A percentile compares a stretch with the other conserved stretches of the same genome.
Evolutionary conservation across 2,797 vertebrate genomes (phyloP).

Genomic region (Scleropages formosus): DNA sequence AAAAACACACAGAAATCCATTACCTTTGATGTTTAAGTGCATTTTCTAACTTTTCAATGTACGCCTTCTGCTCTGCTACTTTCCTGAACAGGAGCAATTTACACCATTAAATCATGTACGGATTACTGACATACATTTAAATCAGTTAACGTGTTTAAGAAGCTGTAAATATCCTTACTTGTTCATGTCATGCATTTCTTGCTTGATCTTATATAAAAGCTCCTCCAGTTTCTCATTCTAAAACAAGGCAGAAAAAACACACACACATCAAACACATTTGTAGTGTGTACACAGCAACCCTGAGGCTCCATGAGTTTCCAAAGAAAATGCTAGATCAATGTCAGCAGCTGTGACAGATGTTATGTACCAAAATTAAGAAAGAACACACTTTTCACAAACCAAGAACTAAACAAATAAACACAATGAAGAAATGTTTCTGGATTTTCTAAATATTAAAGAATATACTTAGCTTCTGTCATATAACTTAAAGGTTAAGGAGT

Average conservation of each 20-base stretch:
- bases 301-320: background rate
- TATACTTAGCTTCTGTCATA: no score
- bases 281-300: background rate
- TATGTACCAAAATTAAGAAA: background rate
- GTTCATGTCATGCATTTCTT: constrained; percentile 74
- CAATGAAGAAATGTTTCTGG: no score
- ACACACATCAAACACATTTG: background rate
- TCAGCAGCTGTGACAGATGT: background rate
- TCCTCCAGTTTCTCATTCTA: constrained; percentile 81
- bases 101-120: background rate
- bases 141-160: background rate
- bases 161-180: constrained; percentile 60
- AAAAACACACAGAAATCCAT: constrained; percentile 12
- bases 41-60: constrained; percentile 67
- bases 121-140: background rate
- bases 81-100: constrained; percentile 52
- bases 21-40: constrained; percentile 66
- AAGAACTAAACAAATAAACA: background rate
- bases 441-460: no score
- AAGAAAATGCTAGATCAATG: background rate
- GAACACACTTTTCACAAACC: background rate
- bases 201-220: constrained; percentile 65
- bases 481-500: no score
- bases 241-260: constrained; percentile 20
- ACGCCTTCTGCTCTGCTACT: constrained; percentile 62